Evolutionary conservation across 2,797 vertebrate genomes (phyloP), one percentile per base, ranked within the genome.

Genomic region (Graptemys geographica): DNA sequence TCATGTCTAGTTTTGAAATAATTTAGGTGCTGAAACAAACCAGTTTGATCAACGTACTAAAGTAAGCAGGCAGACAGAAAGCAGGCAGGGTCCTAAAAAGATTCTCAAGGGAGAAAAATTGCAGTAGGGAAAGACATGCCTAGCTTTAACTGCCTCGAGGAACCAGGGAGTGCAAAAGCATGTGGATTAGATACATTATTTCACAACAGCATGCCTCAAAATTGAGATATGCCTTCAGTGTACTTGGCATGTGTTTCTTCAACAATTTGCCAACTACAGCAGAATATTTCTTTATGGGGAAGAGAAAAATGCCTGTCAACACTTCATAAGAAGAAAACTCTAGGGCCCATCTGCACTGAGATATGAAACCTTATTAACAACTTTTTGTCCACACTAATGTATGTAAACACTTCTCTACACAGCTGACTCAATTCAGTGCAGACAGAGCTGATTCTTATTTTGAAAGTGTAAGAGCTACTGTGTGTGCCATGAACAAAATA

Each of bases 1-100:
- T 95, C 83, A 96, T 85, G 86, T 95, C 80, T 92, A 90, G 95
- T 95, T 83, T 88, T 92, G 79, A 95, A 94, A 90, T 15, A 65
- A 27, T 81, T 95, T 23, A 84, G 89, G 87, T 11, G 78, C 33
- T 53, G 80, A 81, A 89, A 90, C 89, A 87, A 85, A 90, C 78
- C 74, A 72, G 79, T 89, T 91, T 93, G 87, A 97, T 96, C 94
- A 95, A 53, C 0, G 0, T 51, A 74, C 16, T 90, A 81, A 92
- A 94, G 76, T 21, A 86, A 52, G 79, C 79, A 93, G 90, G 85
- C 27, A 74, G 51, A 62, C 74, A 95, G 69, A 21, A 28, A 82
- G 84, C 79, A 52, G 25, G 53, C 16, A 89, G 31, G 8, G 44
- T 93, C 62, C 74, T 93, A 53, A 79, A 83, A 81, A 84, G 8